phyloP scores from a whole-genome alignment of 1,140 invertebrate genomes.

The Riptortus pedestris region DNA sequence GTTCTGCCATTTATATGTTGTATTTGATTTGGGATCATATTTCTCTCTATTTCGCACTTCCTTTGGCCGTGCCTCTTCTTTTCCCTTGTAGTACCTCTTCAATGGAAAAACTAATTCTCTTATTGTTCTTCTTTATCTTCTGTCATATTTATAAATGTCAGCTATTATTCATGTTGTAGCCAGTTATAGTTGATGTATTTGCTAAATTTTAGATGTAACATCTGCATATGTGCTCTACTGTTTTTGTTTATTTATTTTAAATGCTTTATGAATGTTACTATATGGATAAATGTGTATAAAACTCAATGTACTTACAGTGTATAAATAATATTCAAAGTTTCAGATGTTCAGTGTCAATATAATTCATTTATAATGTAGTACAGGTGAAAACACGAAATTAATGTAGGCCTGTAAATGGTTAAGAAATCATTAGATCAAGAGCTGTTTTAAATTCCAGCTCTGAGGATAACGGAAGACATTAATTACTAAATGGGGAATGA shows the following conservation, averaged over 20 bases:
- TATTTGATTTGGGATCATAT: not conserved
- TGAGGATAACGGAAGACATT: no score
- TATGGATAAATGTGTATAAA: not conserved
- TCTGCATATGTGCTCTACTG: no score
- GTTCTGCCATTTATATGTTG: no score
- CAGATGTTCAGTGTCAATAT: not conserved
- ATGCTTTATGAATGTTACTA: not conserved
- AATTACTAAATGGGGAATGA: no score
- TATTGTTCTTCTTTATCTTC: not conserved
- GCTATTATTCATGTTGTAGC: not conserved
- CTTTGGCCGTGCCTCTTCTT: slow-evolving; percentile 12
- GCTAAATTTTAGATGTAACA: not conserved
- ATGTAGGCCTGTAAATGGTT: no score
- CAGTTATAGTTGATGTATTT: not conserved
- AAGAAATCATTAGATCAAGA: no score
- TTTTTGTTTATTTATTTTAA: not conserved
- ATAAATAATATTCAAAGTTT: not conserved
- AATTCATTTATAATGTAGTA: not conserved
- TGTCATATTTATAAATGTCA: not conserved
- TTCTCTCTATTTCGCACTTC: not conserved
- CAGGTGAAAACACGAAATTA: no score
- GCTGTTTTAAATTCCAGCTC: no score
- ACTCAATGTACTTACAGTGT: not conserved
- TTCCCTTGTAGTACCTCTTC: not conserved
- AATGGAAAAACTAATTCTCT: not conserved